phyloP scores from a whole-genome alignment of 2,113 vertebrate species.

The Microtus ochrogaster region DNA sequence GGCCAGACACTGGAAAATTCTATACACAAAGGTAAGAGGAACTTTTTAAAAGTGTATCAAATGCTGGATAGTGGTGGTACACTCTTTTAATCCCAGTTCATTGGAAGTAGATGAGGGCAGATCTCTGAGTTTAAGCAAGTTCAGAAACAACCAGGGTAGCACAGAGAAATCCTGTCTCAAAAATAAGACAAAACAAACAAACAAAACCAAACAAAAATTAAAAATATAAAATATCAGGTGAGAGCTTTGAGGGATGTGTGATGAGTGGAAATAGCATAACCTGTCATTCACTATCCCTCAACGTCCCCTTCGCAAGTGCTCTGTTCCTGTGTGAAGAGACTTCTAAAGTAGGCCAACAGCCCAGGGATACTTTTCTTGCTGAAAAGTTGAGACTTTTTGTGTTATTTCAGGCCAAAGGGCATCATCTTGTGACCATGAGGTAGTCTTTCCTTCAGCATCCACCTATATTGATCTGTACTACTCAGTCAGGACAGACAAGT shows the following conservation, averaged over 20 bases:
- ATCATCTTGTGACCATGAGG: neutral
- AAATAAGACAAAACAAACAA: neutral
- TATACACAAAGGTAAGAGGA: neutral
- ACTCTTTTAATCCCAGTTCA: neutral
- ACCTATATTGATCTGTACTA: neutral
- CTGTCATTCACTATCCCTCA: neutral
- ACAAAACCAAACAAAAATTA: neutral
- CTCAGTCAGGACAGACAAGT: fast-evolving
- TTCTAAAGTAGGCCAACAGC: neutral
- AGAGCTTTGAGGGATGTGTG: neutral
- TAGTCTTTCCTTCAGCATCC: neutral
- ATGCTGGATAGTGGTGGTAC: no score
- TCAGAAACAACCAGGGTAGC: neutral
- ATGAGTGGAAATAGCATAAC: neutral
- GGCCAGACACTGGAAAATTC: neutral
- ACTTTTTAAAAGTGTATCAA: neutral
- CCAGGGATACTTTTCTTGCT: neutral
- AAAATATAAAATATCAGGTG: neutral
- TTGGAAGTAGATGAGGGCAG: neutral
- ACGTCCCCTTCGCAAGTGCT: no score
- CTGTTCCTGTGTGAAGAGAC: neutral
- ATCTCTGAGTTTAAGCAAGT: neutral
- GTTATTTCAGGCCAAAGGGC: neutral
- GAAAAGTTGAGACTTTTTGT: neutral
- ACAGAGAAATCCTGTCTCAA: neutral